These are phyloP conservation scores for Epinotia bilunana DNA, from an alignment of 2,888 invertebrate genomes.

Conservation along the genomic window DNA sequence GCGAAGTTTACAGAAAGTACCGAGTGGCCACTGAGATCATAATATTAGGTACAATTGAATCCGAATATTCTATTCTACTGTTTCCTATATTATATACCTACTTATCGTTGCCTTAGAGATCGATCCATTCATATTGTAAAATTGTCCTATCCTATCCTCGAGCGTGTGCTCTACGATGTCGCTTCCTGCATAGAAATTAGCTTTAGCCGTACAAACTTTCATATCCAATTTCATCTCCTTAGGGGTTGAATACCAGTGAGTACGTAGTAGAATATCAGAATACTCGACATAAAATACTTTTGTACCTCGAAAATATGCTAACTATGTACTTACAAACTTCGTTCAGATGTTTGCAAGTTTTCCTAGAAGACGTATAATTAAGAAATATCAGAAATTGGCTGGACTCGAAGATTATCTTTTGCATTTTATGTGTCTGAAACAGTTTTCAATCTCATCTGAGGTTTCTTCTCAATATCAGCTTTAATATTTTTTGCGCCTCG, in stretches of 20 bases:
- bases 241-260: no score
- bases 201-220: no score
- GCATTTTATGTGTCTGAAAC: slow-evolving; percentile 8
- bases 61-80: background rate
- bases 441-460: background rate
- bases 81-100: background rate
- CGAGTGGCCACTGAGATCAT: slow-evolving; percentile 4
- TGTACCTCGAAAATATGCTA: slow-evolving; percentile 8
- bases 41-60: no score
- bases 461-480: background rate
- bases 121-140: background rate
- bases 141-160: no score
- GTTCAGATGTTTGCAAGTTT: slow-evolving; percentile 3
- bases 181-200: background rate
- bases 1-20: background rate
- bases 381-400: background rate
- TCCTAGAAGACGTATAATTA: background rate
- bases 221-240: no score
- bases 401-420: background rate
- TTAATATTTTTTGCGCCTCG: background rate
- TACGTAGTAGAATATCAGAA: no score
- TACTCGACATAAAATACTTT: slow-evolving; percentile 16
- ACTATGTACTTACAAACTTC: background rate
- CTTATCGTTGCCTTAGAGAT: background rate
- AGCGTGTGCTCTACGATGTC: background rate